Conservation (phyloP, 2,113 vertebrate species). For the Lepisosteus oculatus region DNA sequence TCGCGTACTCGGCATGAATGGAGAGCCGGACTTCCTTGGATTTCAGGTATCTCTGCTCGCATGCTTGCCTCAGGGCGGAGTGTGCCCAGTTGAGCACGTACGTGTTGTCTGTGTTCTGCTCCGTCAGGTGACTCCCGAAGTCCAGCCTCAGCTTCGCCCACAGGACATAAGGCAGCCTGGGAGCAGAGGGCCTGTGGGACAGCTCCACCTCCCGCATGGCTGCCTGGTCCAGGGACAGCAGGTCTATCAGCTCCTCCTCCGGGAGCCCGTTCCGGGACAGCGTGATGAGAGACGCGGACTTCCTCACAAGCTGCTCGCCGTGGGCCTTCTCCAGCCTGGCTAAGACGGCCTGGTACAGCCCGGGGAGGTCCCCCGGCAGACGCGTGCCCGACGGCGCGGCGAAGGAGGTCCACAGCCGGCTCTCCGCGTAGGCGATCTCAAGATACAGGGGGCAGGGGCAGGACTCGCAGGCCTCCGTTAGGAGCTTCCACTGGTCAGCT, state of each 20-base stretch:
- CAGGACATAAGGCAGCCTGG: slow-evolving; percentile 48
- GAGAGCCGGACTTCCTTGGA: slow-evolving; percentile 38
- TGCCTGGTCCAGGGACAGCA: slow-evolving; percentile 46
- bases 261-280: slow-evolving; percentile 56
- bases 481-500: slow-evolving; percentile 42
- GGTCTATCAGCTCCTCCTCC: slow-evolving; percentile 55
- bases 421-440: slow-evolving; percentile 49
- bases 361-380: slow-evolving; percentile 39
- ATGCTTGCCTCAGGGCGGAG: slow-evolving; percentile 33
- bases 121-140: slow-evolving; percentile 47
- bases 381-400: slow-evolving; percentile 29
- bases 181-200: slow-evolving; percentile 32
- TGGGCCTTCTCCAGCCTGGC: slow-evolving; percentile 51
- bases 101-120: slow-evolving; percentile 58
- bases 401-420: slow-evolving; percentile 54
- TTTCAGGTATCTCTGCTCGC: slow-evolving; percentile 45
- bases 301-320: slow-evolving; percentile 53
- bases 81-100: slow-evolving; percentile 60
- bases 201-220: slow-evolving; percentile 53
- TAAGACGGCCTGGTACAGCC: slow-evolving; percentile 47
- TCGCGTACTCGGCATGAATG: slow-evolving; percentile 50
- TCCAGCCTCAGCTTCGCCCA: slow-evolving; percentile 46
- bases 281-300: slow-evolving; percentile 43
- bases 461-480: slow-evolving; percentile 46
- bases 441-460: slow-evolving; percentile 60